Evolutionary conservation across 2,113 vertebrate species (phyloP).

Genomic region (Phrynocephalus versicolor): DNA sequence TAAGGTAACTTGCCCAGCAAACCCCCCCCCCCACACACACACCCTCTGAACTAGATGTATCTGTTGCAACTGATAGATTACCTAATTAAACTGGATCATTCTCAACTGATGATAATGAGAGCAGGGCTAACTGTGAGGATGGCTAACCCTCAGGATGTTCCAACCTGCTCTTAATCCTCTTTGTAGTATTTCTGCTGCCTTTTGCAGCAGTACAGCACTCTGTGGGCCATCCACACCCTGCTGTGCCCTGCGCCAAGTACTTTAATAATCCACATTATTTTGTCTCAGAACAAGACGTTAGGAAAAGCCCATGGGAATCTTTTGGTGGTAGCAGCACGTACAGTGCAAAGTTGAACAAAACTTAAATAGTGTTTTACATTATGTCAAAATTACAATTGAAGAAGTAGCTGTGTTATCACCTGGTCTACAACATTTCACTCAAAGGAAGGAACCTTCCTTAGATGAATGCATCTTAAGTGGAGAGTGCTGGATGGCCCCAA

Average conservation of each 20-base stretch:
- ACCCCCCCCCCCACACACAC: accelerated
- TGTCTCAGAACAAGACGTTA: too few species aligned
- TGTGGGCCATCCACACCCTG: not conserved
- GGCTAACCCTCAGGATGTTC: too few species aligned
- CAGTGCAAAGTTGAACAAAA: not conserved
- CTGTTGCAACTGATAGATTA: not conserved
- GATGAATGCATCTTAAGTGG: not conserved
- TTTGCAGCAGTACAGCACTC: not conserved
- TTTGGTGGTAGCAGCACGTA: not conserved
- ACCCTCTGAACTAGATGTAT: not conserved
- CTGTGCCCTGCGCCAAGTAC: not conserved
- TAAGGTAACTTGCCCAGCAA: conserved; percentile 22
- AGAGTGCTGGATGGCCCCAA: not conserved
- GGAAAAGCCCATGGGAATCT: not conserved
- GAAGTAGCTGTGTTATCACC: too few species aligned
- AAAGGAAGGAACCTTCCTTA: not conserved
- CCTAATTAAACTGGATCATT: too few species aligned
- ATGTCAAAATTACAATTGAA: not conserved
- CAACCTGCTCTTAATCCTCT: too few species aligned
- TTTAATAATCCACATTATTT: not conserved
- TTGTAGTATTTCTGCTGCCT: not conserved
- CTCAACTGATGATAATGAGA: not conserved
- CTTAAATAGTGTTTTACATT: not conserved
- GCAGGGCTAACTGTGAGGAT: too few species aligned
- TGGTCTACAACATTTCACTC: not conserved